These are phyloP conservation scores for western clawed frog (Xenopus tropicalis) DNA, from an alignment of 2,113 vertebrate species.

Conservation along the genomic window DNA sequence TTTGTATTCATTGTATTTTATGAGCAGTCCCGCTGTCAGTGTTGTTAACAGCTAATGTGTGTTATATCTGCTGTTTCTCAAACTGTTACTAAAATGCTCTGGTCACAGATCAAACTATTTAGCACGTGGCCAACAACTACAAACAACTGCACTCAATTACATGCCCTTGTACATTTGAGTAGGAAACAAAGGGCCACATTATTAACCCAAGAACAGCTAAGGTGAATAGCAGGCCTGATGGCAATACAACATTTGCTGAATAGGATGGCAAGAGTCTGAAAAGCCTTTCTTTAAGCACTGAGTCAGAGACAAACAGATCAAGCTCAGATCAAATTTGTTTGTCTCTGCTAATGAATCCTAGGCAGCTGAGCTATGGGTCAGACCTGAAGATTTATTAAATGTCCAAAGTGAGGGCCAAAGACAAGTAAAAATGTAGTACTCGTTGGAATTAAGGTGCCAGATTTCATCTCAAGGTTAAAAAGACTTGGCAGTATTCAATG, in stretches of 20 bases:
- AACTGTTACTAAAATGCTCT: constrained; percentile 36
- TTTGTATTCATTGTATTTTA: not conserved
- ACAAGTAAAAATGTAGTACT: no score
- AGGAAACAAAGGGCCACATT: constrained; percentile 35
- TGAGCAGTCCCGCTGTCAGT: constrained; percentile 2
- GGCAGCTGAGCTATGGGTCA: constrained; percentile 49
- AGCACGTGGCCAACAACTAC: constrained; percentile 47
- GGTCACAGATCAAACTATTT: constrained; percentile 37
- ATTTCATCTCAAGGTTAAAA: no score
- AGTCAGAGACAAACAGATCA: constrained; percentile 44
- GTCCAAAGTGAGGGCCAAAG: constrained; percentile 40
- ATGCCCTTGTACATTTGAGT: constrained; percentile 8
- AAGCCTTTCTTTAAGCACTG: constrained; percentile 27
- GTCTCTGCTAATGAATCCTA: constrained; percentile 44
- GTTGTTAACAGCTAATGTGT: constrained; percentile 2
- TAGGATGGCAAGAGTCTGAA: constrained; percentile 46
- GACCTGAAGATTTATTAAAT: constrained; percentile 50
- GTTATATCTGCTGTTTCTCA: constrained; percentile 44
- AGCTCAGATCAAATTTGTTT: constrained; percentile 53
- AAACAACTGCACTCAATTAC: constrained; percentile 4
- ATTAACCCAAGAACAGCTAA: constrained; percentile 47
- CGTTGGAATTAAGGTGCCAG: no score
- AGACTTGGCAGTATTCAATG: no score
- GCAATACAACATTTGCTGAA: not conserved
- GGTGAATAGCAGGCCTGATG: constrained; percentile 45